Evolutionary conservation across 2,797 vertebrate genomes (phyloP), one percentile per base, ranked within the genome.

Genomic region (Mus spretus): DNA sequence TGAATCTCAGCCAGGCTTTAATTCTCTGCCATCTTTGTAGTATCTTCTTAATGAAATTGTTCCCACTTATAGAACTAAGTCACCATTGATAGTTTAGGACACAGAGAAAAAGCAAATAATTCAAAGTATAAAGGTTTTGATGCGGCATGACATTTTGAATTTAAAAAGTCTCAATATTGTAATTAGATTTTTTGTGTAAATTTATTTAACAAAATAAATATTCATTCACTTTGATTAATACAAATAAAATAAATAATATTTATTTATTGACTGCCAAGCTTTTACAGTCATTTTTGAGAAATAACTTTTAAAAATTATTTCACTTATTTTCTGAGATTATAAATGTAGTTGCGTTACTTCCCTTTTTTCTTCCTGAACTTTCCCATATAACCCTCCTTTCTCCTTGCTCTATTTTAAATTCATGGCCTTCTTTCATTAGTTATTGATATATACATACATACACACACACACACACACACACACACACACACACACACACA

Each of bases 41-140:
- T 72, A 34, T 72, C 12, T 61, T 19, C 31, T 95, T 88, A 31
- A 63, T 89, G 6, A 77, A 87, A 87, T 47, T 14, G 13, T 11
- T 94, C 3, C 17, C 7, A 14, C 90, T 90, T 85, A 3, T 24
- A 85, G 24, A 70, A 59, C 3, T 15, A 74, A 96, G n/a, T 87
- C 34, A 47, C 2, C 61, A 61, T 55, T 4, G 12, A 37, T 24
- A 2, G 53, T 47, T 31, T 79, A 9, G 5, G 3, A 47, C 2
- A 94, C 3, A 94, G 31, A 26, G 7, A 97, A 3, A 6, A 86
- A 10, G 13, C 0, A 26, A n/a, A 78, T n/a, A 55, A 17, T 63
- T 90, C 15, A 44, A 15, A 93, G 57, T 4, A 85, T 90, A 96
- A 93, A 57, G 44, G 24, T 92, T 81, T 90, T 79, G 82, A 72